Evolutionary conservation across 2,888 invertebrate species (phyloP).

Genomic region (Ectropis crepuscularia): DNA sequence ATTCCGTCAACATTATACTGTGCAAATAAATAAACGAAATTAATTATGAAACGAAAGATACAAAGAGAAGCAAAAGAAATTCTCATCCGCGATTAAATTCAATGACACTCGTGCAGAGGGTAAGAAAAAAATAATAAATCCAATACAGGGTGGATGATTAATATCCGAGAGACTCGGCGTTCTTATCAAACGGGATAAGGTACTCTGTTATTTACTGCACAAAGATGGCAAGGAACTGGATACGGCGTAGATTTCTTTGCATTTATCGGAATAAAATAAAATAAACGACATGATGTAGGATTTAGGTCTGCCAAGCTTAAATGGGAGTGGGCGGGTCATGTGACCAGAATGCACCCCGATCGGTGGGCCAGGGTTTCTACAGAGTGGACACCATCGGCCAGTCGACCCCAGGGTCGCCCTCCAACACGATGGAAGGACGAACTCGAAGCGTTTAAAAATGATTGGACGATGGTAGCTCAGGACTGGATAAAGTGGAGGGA

Average conservation of each 20-base stretch:
- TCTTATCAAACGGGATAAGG: slow-evolving; percentile 62
- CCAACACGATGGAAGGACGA: too few relatives aligned
- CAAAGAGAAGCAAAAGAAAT: slow-evolving; percentile 17
- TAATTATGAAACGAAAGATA: slow-evolving; percentile 13
- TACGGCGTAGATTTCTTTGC: slow-evolving; percentile 22
- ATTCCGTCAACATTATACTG: background rate
- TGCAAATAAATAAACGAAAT: slow-evolving; percentile 8
- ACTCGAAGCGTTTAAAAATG: too few relatives aligned
- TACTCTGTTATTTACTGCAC: slow-evolving; percentile 57
- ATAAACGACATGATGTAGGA: too few relatives aligned
- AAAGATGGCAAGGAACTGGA: slow-evolving; percentile 44
- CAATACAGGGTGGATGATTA: slow-evolving; percentile 65
- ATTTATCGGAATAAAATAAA: background rate
- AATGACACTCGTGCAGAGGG: slow-evolving; percentile 53
- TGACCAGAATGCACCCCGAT: too few relatives aligned
- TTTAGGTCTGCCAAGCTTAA: too few relatives aligned
- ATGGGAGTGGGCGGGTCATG: too few relatives aligned
- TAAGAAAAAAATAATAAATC: slow-evolving; percentile 65
- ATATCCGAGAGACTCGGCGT: slow-evolving; percentile 57
- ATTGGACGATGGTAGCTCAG: too few relatives aligned
- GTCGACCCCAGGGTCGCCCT: too few relatives aligned
- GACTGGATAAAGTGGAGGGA: too few relatives aligned
- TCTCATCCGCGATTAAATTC: slow-evolving; percentile 53
- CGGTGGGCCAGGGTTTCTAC: too few relatives aligned
- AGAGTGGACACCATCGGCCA: too few relatives aligned